These are phyloP conservation scores for Pagetopsis macropterus DNA, from an alignment of 2,797 vertebrate genomes.

Conservation along the genomic window DNA sequence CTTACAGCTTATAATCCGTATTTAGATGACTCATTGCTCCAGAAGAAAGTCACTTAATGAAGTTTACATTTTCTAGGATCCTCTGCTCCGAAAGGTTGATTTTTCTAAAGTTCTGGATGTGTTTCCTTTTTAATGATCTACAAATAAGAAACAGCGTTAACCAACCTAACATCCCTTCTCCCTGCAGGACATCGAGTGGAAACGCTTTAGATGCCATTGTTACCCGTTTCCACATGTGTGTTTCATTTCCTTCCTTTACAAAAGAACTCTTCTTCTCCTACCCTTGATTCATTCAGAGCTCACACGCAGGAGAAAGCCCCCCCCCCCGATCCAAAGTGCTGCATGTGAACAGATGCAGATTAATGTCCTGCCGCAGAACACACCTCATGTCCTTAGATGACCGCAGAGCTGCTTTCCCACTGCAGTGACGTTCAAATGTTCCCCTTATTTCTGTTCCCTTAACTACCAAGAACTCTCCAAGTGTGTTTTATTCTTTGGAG, in stretches of 20 bases:
- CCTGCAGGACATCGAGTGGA: background rate
- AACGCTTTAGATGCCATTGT: slow-evolving; percentile 33
- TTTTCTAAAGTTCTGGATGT: slow-evolving; percentile 7
- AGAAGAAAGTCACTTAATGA: background rate
- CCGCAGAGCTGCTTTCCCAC: too few species aligned
- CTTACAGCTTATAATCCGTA: background rate
- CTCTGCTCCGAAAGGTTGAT: background rate
- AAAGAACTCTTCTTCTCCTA: background rate
- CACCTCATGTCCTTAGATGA: too few species aligned
- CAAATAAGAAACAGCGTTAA: background rate
- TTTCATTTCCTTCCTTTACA: slow-evolving; percentile 41
- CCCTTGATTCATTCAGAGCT: slow-evolving; percentile 23
- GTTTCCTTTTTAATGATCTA: background rate
- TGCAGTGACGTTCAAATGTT: too few species aligned
- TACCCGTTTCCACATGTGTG: slow-evolving; percentile 44
- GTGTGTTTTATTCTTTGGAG: too few species aligned
- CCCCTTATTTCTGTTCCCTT: too few species aligned
- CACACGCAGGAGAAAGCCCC: slow-evolving; percentile 27
- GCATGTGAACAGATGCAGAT: slow-evolving; percentile 5
- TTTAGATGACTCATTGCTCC: background rate
- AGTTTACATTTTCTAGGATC: background rate
- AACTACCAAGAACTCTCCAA: too few species aligned
- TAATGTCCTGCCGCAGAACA: background rate
- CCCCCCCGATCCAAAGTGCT: background rate
- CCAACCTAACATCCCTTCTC: background rate